Evolutionary conservation across 2,113 vertebrate species (phyloP).

Genomic region (Pedionomus torquatus): DNA sequence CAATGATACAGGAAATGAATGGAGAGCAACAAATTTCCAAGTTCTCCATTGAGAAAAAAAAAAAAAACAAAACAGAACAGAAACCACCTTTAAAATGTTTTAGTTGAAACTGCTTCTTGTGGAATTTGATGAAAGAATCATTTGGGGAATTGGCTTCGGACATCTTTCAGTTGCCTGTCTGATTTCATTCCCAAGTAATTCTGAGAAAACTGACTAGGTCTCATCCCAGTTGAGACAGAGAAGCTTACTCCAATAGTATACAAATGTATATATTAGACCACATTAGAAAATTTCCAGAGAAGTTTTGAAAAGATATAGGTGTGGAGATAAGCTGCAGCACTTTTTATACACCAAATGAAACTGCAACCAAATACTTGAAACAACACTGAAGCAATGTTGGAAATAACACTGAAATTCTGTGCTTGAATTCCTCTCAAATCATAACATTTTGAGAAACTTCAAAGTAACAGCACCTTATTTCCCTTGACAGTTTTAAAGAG

Average conservation of each 20-base stretch:
- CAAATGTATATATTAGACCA: no score
- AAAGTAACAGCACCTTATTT: neutral
- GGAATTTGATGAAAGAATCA: conserved; percentile 1
- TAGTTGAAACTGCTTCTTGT: neutral
- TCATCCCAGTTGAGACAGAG: neutral
- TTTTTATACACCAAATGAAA: neutral
- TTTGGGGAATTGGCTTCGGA: neutral
- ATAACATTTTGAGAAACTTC: neutral
- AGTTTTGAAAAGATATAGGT: neutral
- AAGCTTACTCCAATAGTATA: neutral
- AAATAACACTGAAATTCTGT: neutral
- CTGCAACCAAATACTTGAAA: neutral
- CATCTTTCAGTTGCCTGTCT: neutral
- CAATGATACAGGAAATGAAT: conserved; percentile 31
- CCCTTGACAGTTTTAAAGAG: neutral
- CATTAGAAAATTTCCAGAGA: neutral
- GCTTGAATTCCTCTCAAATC: neutral
- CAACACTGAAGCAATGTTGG: neutral
- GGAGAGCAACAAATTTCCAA: conserved; percentile 19
- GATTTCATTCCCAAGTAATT: neutral
- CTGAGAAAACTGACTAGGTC: neutral
- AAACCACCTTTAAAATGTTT: neutral
- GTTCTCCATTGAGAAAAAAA: neutral
- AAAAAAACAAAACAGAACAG: neutral
- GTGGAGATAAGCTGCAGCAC: neutral